These are phyloP conservation scores for Drosophila oshimai DNA, from an alignment of 1,140 invertebrate genomes.

Conservation along the genomic window DNA sequence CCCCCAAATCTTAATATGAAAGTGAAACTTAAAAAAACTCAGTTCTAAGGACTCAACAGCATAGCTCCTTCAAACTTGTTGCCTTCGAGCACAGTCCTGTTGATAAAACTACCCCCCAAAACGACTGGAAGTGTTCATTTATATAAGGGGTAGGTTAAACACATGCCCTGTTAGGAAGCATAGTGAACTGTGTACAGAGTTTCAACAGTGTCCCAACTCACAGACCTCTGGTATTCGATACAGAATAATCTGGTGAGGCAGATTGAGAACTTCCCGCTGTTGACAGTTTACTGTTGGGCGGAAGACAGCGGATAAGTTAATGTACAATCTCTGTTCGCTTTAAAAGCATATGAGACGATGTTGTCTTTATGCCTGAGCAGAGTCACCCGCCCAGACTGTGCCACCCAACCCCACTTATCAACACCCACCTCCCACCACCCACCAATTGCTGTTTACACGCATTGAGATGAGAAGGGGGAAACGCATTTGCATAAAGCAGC, in stretches of 20 bases:
- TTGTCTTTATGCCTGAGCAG: conserved; percentile 70
- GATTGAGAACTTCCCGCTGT: conserved; percentile 5
- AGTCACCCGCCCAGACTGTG: conserved; percentile 1
- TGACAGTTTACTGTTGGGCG: conserved; percentile 38
- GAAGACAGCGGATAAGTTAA: conserved; percentile 63
- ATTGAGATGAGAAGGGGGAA: conserved; percentile 13
- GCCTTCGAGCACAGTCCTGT: neutral
- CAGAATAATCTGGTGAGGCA: conserved; percentile 6
- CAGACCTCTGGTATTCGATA: neutral
- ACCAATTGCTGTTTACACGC: conserved; percentile 26
- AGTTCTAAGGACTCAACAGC: neutral
- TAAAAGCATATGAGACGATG: conserved; percentile 72
- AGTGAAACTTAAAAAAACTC: neutral
- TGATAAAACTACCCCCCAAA: neutral
- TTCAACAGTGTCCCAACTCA: neutral
- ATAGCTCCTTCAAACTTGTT: neutral
- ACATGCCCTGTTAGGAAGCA: neutral
- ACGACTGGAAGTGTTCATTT: conserved; percentile 65
- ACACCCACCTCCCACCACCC: neutral
- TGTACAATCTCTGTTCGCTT: conserved; percentile 74
- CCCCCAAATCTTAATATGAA: no score
- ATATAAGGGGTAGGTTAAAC: conserved; percentile 22
- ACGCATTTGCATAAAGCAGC: conserved; percentile 63
- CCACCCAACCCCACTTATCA: neutral
- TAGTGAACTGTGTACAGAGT: no score